phyloP scores from a whole-genome alignment of 2,797 vertebrate genomes.

The Sebastiscus tertius region DNA sequence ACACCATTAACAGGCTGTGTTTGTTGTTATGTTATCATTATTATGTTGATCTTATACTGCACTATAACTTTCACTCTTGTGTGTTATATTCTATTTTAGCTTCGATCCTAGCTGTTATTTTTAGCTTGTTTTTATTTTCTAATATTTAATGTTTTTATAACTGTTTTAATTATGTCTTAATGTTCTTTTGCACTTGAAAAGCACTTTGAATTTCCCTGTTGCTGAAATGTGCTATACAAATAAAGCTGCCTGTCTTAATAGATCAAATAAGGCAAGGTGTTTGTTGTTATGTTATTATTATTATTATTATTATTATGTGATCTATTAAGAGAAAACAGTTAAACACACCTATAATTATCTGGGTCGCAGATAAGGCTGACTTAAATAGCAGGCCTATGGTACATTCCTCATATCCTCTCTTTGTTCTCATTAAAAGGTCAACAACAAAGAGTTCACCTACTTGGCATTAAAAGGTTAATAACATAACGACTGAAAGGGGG shows the following conservation, averaged over 20 bases:
- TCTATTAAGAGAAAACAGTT: background rate
- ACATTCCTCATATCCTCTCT: constrained; percentile 17
- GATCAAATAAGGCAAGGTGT: background rate
- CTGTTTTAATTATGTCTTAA: too few relatives aligned
- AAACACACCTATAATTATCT: background rate
- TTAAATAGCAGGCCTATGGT: constrained; percentile 2
- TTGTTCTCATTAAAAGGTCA: constrained; percentile 52
- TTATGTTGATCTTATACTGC: too few relatives aligned
- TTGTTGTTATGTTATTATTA: background rate
- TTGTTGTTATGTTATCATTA: background rate
- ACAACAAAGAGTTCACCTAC: constrained; percentile 17
- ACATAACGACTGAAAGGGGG: fast-evolving
- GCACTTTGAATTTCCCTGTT: too few relatives aligned
- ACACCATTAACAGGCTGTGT: background rate
- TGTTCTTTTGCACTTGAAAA: too few relatives aligned
- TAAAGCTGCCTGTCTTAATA: too few relatives aligned
- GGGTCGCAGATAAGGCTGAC: background rate
- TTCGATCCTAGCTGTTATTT: too few relatives aligned
- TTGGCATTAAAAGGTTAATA: background rate
- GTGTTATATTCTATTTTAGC: too few relatives aligned
- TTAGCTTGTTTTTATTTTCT: too few relatives aligned
- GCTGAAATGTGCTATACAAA: too few relatives aligned
- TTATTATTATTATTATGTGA: background rate
- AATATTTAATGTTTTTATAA: too few relatives aligned
- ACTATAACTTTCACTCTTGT: too few relatives aligned